Evolutionary conservation across 2,888 invertebrate species (phyloP).

Genomic region (Eupithecia inturbata): DNA sequence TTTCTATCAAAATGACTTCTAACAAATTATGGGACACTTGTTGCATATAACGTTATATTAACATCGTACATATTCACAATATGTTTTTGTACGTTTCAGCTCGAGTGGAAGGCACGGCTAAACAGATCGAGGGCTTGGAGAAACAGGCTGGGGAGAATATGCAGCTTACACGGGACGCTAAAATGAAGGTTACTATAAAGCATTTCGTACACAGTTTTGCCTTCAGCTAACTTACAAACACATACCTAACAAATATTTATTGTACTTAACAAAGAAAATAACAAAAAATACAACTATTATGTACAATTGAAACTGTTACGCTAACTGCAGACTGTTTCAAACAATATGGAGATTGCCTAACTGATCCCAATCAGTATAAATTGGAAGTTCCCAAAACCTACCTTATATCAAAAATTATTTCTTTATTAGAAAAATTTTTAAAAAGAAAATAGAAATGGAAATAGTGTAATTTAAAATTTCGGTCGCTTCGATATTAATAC

Average conservation of each 20-base stretch:
- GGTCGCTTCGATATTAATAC: too few relatives aligned
- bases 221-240: background rate
- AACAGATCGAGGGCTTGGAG: conserved; percentile 87
- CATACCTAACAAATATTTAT: background rate
- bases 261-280: too few relatives aligned
- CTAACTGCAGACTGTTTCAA: background rate
- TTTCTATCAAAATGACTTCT: too few relatives aligned
- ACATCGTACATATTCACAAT: background rate
- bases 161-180: conserved; percentile 88
- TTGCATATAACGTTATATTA: too few relatives aligned
- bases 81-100: conserved; percentile 71
- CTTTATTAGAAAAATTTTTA: too few relatives aligned
- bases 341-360: background rate
- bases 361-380: background rate
- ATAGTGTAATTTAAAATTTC: too few relatives aligned
- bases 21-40: too few relatives aligned
- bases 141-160: conserved; percentile 88
- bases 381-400: background rate
- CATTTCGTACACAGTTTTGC: background rate
- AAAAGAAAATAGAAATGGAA: too few relatives aligned
- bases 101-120: conserved; percentile 89
- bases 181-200: conserved; percentile 84
- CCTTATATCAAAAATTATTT: too few relatives aligned
- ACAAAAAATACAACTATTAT: too few relatives aligned
- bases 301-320: too few relatives aligned